Evolutionary conservation across 2,797 vertebrate species (phyloP).

Genomic region (Myotis daubentonii): DNA sequence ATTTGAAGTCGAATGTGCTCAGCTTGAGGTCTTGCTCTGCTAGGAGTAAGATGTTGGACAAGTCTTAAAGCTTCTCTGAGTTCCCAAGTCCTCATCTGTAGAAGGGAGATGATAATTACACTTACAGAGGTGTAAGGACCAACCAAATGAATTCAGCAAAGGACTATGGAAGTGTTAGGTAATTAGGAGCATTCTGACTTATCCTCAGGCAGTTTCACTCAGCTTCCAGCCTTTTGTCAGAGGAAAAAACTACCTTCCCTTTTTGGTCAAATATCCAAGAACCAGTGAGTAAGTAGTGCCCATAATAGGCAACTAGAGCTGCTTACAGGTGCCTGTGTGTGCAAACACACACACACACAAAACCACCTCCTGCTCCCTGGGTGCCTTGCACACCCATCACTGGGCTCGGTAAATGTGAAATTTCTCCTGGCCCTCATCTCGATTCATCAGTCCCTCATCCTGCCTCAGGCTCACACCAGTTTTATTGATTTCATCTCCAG

Average conservation of each 20-base stretch:
- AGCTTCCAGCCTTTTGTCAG: slow-evolving; percentile 31
- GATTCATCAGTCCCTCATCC: not conserved
- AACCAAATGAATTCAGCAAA: not conserved
- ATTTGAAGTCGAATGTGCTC: not conserved
- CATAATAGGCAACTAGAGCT: not conserved
- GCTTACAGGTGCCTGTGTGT: not conserved
- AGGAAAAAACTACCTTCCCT: slow-evolving; percentile 5
- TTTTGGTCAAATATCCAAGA: slow-evolving; percentile 50
- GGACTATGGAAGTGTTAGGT: not conserved
- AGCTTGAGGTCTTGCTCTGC: not conserved
- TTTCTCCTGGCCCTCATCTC: not conserved
- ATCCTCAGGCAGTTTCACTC: not conserved
- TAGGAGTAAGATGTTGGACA: not conserved
- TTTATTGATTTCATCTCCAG: not conserved
- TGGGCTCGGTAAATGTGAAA: not conserved
- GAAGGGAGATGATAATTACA: not conserved
- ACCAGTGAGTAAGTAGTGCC: not conserved
- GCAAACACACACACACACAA: too few species aligned
- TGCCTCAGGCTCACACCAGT: not conserved
- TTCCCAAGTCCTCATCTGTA: not conserved
- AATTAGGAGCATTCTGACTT: not conserved
- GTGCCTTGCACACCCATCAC: not conserved
- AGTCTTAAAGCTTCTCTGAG: not conserved
- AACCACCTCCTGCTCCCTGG: not conserved
- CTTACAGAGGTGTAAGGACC: not conserved